Evolutionary conservation across 2,797 vertebrate species (phyloP).

Genomic region (Jordanella pulchra): DNA sequence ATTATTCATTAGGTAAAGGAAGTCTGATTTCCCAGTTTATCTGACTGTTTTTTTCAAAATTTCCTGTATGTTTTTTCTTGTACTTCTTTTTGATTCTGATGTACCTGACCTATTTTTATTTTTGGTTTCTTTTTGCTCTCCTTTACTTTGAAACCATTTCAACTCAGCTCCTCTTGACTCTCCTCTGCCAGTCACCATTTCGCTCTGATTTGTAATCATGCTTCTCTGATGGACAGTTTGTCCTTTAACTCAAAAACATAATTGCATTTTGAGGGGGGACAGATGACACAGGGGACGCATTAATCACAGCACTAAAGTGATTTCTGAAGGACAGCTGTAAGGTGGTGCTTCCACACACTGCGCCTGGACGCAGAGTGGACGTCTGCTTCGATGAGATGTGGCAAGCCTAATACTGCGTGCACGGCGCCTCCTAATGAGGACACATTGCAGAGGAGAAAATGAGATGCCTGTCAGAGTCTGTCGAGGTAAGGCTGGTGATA

Average conservation of each 20-base stretch:
- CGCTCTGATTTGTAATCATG: conserved; percentile 50
- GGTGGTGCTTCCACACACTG: conserved; percentile 26
- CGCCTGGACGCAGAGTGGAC: conserved; percentile 24
- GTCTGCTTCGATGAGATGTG: conserved; percentile 60
- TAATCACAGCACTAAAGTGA: conserved; percentile 76
- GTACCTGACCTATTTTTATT: not conserved
- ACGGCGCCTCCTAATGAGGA: conserved; percentile 55
- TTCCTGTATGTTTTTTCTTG: no score
- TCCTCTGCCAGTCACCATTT: conserved; percentile 45
- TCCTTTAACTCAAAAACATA: conserved; percentile 68
- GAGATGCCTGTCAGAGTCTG: conserved; percentile 37
- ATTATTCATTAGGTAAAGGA: no score
- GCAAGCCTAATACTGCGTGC: conserved; percentile 63
- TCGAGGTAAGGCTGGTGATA: conserved; percentile 11
- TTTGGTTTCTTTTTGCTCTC: not conserved
- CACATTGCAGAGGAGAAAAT: conserved; percentile 34
- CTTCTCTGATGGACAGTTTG: conserved; percentile 53
- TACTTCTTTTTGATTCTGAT: not conserved
- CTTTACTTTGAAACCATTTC: not conserved
- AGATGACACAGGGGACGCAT: conserved; percentile 55
- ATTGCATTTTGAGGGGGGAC: conserved; percentile 71
- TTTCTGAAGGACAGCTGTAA: conserved; percentile 63
- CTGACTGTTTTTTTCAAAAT: no score
- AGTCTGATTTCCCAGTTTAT: no score
- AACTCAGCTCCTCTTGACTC: not conserved